Evolutionary conservation across 2,888 invertebrate genomes (phyloP), one percentile per base, ranked within the genome.

Genomic region (Chrysomela aeneicollis): DNA sequence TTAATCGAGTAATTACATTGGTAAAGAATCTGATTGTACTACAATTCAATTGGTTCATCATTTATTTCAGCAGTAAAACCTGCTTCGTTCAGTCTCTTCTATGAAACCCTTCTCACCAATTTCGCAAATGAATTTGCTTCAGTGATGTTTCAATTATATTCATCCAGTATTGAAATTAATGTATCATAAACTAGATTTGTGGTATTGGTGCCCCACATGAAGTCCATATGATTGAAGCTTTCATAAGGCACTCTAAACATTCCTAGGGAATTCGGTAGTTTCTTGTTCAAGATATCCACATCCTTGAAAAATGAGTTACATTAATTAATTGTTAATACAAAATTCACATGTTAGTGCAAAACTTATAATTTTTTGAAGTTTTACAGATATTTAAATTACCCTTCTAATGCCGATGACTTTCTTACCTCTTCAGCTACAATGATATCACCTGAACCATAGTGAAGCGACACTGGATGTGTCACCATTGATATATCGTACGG

Each of bases 201-300:
- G 0, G 87, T 87, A 76, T 90, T 85, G 12, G 86, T 86, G 12
- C 87, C 91, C 87, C 88, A 90, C 69, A 90, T 81, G 76, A 90
- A 92, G 76, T 92, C 92, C 66, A 91, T 76, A 77, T 92, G 92
- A 76, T 87, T 90, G 74, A 90, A 92, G 5, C 81, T 80, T 1
- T 82, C 74, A 74, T 86, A 81, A 0, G 87, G 84, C 9, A 92
- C 85, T 50, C 85, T 79, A 79, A 87, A 87, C 68, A 86, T 84
- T 12, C 86, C 86, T 2, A 87, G 84, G 49, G 86, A 82, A 71
- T 84, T 88, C 61, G 85, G 87, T 67, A 86, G 84, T 77, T 84
- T 83, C 10, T 75, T 78, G 46, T 84, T 85, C 21, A 90, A 77
- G 63, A 82, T 83, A 60, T 86, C 82, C 1, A 89, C 87, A 74